Evolutionary conservation across 2,888 invertebrate genomes (phyloP), one percentile per base, ranked within the genome.

Genomic region (Theodoxus fluviatilis): DNA sequence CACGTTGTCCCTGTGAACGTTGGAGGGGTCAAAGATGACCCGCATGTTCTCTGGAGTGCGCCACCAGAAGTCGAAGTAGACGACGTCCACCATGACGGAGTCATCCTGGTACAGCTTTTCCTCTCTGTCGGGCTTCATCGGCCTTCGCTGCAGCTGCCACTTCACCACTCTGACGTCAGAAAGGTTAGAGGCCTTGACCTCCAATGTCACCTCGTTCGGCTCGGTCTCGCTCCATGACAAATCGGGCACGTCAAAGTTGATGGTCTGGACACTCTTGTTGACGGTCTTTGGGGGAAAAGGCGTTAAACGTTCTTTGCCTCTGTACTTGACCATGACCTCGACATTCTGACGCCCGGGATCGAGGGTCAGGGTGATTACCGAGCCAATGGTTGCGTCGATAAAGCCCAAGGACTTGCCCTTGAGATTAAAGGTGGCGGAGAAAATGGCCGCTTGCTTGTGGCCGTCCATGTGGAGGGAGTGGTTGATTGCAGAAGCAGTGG

Each of bases 51-150:
- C 76, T 7, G 80, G 80, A 43, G 76, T 74, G 1, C 77, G 66
- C 80, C 80, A 81, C 77, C 78, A 80, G 65, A 81, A 79, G 68
- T 81, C 78, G 18, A 79, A 76, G 57, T 77, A 76, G 0, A 77
- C 74, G 0, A 73, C 79, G 40, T 80, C 79, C 35, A 81, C 75
- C 9, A 79, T 75, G 2, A 77, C 55, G 22, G 80, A 74, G 35
- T 78, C 77, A 43, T 74, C 75, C 28, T 71, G 71, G 63, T 77
- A 76, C 28, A 80, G 75, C 0, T 71, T 73, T 37, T 67, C 59
- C 4, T 74, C 71, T 61, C 70, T 68, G 18, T 81, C 78, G 7
- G 79, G 72, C 3, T 76, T 68, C 74, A 78, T 77, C 1, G 76
- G 75, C 49, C 80, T 72, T 59, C 78, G 74, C 59, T 79, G 75